phyloP scores from a whole-genome alignment of 2,797 vertebrate genomes.

The Gambusia yucatana region DNA sequence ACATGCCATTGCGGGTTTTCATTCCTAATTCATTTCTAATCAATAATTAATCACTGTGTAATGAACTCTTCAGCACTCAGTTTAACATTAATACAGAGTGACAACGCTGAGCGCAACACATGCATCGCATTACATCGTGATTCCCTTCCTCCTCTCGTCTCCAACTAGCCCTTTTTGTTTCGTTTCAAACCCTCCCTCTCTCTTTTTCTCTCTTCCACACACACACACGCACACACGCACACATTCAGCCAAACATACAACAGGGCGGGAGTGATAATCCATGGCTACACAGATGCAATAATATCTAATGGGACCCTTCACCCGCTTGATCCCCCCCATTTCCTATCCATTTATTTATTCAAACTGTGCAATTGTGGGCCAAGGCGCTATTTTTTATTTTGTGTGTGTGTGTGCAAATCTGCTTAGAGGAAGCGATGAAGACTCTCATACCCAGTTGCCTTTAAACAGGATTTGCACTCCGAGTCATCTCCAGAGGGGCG shows the following conservation, averaged over 20 bases:
- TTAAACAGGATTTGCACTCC: constrained; percentile 74
- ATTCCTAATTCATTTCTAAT: constrained; percentile 63
- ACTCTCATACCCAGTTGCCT: constrained; percentile 55
- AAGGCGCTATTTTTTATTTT: constrained; percentile 34
- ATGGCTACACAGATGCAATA: constrained; percentile 52
- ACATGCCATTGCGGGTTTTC: constrained; percentile 45
- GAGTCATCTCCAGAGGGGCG: constrained; percentile 52
- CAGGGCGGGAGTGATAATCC: constrained; percentile 61
- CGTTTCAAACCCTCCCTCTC: constrained; percentile 24
- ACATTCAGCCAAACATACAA: constrained; percentile 19
- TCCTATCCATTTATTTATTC: constrained; percentile 58
- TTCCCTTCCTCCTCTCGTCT: constrained; percentile 7
- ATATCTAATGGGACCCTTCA: constrained; percentile 65
- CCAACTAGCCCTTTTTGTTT: constrained; percentile 28
- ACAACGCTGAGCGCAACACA: constrained; percentile 65
- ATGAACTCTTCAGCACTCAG: constrained; percentile 61
- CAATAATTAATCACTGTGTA: constrained; percentile 70
- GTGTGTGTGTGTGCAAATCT: constrained; percentile 52
- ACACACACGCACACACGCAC: not conserved
- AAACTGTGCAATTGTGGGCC: constrained; percentile 41
- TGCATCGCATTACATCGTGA: constrained; percentile 58
- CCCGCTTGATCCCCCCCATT: constrained; percentile 41
- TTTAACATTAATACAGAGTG: constrained; percentile 73
- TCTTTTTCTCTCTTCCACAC: constrained; percentile 18
- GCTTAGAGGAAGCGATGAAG: constrained; percentile 64